Conservation (phyloP, 1,140 invertebrate genomes). For the Glossosoma conforme region DNA sequence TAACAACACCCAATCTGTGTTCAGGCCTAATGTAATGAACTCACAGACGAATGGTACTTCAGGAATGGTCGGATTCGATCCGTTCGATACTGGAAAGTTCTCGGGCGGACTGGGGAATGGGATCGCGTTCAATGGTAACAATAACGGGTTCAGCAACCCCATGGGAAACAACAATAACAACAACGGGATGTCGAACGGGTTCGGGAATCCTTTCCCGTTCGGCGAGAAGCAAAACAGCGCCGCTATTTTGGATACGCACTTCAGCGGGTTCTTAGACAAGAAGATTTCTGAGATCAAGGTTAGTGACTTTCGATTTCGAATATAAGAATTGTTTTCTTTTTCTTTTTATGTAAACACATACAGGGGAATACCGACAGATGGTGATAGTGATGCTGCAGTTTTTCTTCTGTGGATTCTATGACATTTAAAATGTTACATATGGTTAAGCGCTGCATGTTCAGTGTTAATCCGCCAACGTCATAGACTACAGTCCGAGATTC, state of each 20-base stretch:
- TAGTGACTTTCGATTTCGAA: conserved; percentile 12
- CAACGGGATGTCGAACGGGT: conserved; percentile 35
- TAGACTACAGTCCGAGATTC: too few relatives aligned
- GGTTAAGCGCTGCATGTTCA: too few relatives aligned
- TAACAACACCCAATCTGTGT: conserved; percentile 44
- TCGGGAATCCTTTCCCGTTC: conserved; percentile 35
- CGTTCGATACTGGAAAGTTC: conserved; percentile 81
- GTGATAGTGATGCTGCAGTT: too few relatives aligned
- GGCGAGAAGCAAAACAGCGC: conserved; percentile 42
- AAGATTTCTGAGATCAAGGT: conserved; percentile 81
- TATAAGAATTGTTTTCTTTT: too few relatives aligned
- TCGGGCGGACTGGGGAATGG: conserved; percentile 32
- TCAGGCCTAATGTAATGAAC: conserved; percentile 7
- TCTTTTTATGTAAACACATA: too few relatives aligned
- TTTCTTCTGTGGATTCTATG: too few relatives aligned
- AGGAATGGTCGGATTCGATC: conserved; percentile 50
- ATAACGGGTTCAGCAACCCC: conserved; percentile 42
- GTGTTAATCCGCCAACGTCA: too few relatives aligned
- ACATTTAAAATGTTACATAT: too few relatives aligned
- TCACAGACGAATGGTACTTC: conserved; percentile 33
- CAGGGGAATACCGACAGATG: too few relatives aligned
- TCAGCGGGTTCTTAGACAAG: conserved; percentile 71
- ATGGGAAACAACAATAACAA: conserved; percentile 30
- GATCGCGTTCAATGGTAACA: conserved; percentile 14
- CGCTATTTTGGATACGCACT: conserved; percentile 44